These are phyloP conservation scores for Leptinotarsa undecemlineata DNA, from an alignment of 1,140 invertebrate genomes.

Conservation along the genomic window DNA sequence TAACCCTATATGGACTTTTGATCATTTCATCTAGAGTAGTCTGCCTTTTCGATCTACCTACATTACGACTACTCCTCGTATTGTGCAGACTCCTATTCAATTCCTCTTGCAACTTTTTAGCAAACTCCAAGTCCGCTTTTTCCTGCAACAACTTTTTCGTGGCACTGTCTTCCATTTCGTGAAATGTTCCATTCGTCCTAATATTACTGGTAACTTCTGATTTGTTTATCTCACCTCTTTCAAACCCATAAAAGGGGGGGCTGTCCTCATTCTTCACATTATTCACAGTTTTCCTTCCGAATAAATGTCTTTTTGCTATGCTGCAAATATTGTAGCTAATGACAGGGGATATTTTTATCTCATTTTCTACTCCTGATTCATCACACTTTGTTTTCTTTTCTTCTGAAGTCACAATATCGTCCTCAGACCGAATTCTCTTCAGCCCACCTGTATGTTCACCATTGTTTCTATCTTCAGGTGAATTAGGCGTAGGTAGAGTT, in stretches of 20 bases:
- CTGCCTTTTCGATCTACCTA: constrained; percentile 32
- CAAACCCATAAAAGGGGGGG: constrained; percentile 28
- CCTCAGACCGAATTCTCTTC: background rate
- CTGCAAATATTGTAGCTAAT: constrained; percentile 3
- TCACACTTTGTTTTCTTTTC: constrained; percentile 17
- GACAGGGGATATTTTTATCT: constrained; percentile 2
- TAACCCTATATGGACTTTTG: constrained; percentile 26
- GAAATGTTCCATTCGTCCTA: background rate
- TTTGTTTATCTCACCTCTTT: constrained; percentile 7
- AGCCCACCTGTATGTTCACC: background rate
- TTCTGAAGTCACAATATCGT: background rate
- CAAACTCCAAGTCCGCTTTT: constrained; percentile 43
- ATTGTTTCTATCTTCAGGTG: background rate
- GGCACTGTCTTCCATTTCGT: background rate
- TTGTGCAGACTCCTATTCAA: constrained; percentile 32
- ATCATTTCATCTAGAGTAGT: constrained; percentile 38
- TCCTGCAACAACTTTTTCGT: constrained; percentile 37
- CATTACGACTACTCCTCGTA: constrained; percentile 22
- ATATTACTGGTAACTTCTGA: constrained; percentile 7
- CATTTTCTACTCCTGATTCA: background rate
- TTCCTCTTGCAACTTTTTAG: constrained; percentile 43
- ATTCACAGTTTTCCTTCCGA: constrained; percentile 7
- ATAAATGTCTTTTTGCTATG: background rate
- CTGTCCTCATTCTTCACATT: background rate
- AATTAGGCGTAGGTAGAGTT: background rate